Evolutionary conservation across 2,888 invertebrate species (phyloP), one percentile per base, ranked within the genome.

Genomic region (Parapristionchus giblindavisi): DNA sequence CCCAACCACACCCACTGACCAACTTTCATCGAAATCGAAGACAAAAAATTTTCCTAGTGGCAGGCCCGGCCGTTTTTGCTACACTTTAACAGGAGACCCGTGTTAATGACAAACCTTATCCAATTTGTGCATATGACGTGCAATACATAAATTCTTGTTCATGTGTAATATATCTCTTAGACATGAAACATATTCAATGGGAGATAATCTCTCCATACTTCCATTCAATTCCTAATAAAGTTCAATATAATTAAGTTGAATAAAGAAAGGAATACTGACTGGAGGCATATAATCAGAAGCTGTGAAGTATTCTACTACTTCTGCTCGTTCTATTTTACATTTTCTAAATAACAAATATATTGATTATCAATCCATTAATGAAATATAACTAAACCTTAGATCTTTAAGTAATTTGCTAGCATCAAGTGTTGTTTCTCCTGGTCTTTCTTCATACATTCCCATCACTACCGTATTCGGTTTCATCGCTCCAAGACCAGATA

Each of bases 401-500:
- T 87, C 85, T 68, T 86, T 86, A 43, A 87, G 77, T 29, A 87
- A 77, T 68, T 85, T 71, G 27, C 58, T 58, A 24, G 74, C 76
- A 56, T 85, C 91, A 78, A 96, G 93, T 89, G 94, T 94, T 88
- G 96, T 94, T 52, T 90, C 90, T 0, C 93, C 93, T 0, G 90
- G 86, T 38, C 83, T 91, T 34, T 92, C 91, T 88, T 98, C 97
- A 80, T 94, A 92, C 90, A 96, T 99, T 27, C 98, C 98, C 61
- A 99, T 90, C 48, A 98, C 92, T 76, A 98, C 94, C 0, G 98
- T 98, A 88, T 99, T 99, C 0, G 98, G 97, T 89, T 98, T 98
- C 98, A 99, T 98, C 21, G 98, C 99, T 0, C 99, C 99, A 88
- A 99, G 92, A 3, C 99, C 99, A 24, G 84, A 84, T 0, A 87